Evolutionary conservation across 30 jellyfish, hydroid and myxozoan genomes (phyloP), one percentile per base, ranked within the genome.

Genomic region (Mastigias papua): DNA sequence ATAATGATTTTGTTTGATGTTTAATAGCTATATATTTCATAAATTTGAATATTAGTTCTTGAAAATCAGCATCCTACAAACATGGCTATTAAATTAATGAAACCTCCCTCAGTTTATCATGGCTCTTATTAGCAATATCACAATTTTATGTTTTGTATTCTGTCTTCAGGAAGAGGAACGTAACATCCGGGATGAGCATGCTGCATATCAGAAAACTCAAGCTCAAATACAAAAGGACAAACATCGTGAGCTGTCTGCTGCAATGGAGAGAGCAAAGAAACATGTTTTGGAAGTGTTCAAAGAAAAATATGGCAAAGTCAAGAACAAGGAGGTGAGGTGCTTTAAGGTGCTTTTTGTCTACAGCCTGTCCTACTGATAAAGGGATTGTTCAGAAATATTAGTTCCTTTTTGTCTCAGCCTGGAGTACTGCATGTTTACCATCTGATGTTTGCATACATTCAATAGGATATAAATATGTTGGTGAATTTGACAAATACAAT

Each of bases 251-350:
- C 83, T 94, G 13, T 6, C 82, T 26, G 86, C 82, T 49, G 99
- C 99, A 0, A 94, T 94, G 99, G 99, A 89, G 71, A 85, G 87
- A 29, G 99, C 99, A 33, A 94, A 94, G 89, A 84, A 85, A 50
- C 93, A 89, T 49, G 99, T 94, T 62, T 81, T 94, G 97, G 72
- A 74, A 63, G 80, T 85, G 22, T 94, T 91, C 78, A 89, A 88
- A 34, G 97, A 89, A 37, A 94, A 94, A 69, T 76, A 78, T 64
- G 80, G 90, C 31, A 91, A 75, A 71, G 78, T 94, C 17, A 75
- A 86, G 51, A 86, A 89, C 94, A 71, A 97, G 51, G 99, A 94
- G 99, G 99, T 94, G 67, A 4, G 25, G 54, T 37, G 11, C 54
- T n/a, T n/a, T n/a, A n/a, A n/a, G n/a, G n/a, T n/a, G n/a, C n/a